Percentiles rank a stretch among this genome's conserved stretches.
phyloP scores from a whole-genome alignment of 1,140 invertebrate species.

The Scaptomyza montana region DNA sequence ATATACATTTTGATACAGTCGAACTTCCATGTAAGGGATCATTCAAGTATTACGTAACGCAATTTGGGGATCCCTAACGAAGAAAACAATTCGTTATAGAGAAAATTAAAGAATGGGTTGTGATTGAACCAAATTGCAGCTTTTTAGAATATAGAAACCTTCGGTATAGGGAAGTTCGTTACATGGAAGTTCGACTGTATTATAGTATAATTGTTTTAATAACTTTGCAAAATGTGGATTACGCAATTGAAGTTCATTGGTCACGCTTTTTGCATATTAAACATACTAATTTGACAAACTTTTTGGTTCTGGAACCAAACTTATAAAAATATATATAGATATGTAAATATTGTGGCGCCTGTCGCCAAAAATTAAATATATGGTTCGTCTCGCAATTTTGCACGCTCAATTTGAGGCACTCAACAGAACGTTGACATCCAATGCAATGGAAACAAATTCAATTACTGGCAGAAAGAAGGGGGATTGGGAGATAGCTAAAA shows the following conservation, averaged over 20 bases:
- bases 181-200: too few relatives aligned
- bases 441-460: constrained; percentile 20
- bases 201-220: constrained; percentile 11
- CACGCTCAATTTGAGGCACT: constrained; percentile 73
- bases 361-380: constrained; percentile 25
- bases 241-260: constrained; percentile 3
- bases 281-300: constrained; percentile 50
- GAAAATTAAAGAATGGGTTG: too few relatives aligned
- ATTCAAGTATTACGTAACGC: too few relatives aligned
- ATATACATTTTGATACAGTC: too few relatives aligned
- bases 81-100: too few relatives aligned
- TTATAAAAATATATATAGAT: constrained; percentile 14
- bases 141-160: too few relatives aligned
- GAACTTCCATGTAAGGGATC: too few relatives aligned
- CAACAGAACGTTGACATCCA: constrained; percentile 57
- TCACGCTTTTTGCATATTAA: constrained; percentile 39
- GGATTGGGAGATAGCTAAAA: constrained; percentile 8
- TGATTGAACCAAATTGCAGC: too few relatives aligned
- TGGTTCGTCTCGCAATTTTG: constrained; percentile 50
- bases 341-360: constrained; percentile 1
- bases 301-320: constrained; percentile 15
- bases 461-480: background rate
- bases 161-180: too few relatives aligned
- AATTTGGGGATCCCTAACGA: too few relatives aligned
- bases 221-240: background rate